Evolutionary conservation across 2,797 vertebrate species (phyloP).

Genomic region (Smutsia gigantea): DNA sequence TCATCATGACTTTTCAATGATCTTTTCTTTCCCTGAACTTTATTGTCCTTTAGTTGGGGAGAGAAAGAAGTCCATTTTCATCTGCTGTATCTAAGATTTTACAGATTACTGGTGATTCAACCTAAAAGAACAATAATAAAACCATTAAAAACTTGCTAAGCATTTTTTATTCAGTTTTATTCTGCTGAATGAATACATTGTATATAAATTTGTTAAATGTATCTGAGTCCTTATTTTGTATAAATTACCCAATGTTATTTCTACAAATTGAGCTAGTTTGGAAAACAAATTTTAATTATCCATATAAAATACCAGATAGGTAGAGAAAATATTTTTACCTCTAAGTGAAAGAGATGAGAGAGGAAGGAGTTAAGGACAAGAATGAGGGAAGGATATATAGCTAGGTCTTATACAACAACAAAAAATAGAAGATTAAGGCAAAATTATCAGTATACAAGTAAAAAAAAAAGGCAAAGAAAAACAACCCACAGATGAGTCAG

Average conservation of each 20-base stretch:
- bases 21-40: conserved; percentile 48
- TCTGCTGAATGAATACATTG: conserved; percentile 19
- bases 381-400: not conserved
- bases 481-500: not conserved
- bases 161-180: not conserved
- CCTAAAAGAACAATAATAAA: conserved; percentile 85
- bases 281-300: not conserved
- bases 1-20: conserved; percentile 30
- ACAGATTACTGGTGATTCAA: conserved; percentile 99
- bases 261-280: not conserved
- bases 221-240: not conserved
- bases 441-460: not conserved
- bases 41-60: conserved; percentile 89
- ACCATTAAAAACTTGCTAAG: conserved; percentile 42
- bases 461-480: conserved; percentile 36
- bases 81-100: conserved; percentile 98
- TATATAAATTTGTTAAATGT: not conserved
- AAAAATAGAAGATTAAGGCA: not conserved
- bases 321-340: conserved; percentile 24
- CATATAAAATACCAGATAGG: not conserved
- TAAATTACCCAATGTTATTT: not conserved
- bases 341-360: not conserved
- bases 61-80: conserved; percentile 95
- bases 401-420: not conserved
- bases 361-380: not conserved